Conservation (phyloP, 1,140 invertebrate species). For the Heterodera carotae region DNA sequence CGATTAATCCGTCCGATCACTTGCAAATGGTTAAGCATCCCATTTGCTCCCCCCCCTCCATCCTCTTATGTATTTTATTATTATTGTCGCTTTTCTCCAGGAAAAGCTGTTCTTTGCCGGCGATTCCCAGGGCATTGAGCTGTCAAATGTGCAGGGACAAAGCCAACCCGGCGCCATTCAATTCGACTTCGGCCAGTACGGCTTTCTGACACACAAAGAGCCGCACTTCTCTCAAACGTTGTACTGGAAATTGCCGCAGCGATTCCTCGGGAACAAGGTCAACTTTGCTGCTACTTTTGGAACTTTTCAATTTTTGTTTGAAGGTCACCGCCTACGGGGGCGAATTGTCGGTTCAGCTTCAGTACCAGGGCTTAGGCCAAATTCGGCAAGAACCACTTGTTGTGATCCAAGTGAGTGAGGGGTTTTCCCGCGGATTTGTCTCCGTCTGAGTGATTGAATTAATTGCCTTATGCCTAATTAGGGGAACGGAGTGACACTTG, state of each 20-base stretch:
- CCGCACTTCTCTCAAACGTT: conserved; percentile 66
- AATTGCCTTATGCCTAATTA: conserved; percentile 33
- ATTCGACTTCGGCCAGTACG: conserved; percentile 52
- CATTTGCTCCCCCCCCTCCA: no score
- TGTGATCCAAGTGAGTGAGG: conserved; percentile 52
- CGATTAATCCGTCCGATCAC: no score
- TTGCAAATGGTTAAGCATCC: no score
- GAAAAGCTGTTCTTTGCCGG: conserved; percentile 62
- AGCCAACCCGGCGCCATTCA: conserved; percentile 34
- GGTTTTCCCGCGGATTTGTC: neutral
- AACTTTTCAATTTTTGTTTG: conserved; percentile 22
- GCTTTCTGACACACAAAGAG: conserved; percentile 56
- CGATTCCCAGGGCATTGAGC: conserved; percentile 58
- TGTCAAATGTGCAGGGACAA: conserved; percentile 55
- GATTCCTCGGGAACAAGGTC: conserved; percentile 86
- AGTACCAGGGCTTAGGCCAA: conserved; percentile 53
- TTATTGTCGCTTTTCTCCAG: conserved; percentile 43
- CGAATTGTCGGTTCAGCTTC: conserved; percentile 56
- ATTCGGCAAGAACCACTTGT: conserved; percentile 56
- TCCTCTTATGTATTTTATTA: neutral
- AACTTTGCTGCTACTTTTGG: conserved; percentile 18
- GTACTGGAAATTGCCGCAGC: conserved; percentile 79
- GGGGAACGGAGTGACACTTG: conserved; percentile 64
- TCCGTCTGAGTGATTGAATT: neutral
- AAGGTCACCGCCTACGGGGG: conserved; percentile 63